Conservation (phyloP, 2,888 invertebrate species). For the Aspidapion aeneum region DNA sequence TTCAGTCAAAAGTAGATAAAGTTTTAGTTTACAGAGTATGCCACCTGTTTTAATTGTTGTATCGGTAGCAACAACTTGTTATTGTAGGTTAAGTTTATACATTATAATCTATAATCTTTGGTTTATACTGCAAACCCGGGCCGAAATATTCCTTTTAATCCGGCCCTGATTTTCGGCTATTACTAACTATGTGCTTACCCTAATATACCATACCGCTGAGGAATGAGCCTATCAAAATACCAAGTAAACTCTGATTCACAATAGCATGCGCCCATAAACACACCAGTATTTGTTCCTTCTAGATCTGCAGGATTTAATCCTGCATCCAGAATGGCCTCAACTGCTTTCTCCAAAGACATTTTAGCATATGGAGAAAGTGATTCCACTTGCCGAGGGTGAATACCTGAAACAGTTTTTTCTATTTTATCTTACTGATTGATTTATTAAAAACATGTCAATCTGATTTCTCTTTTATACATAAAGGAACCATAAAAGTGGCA, state of each 20-base stretch:
- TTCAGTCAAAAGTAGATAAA: no score
- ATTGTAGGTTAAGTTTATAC: no score
- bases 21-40: no score
- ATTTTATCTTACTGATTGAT: background rate
- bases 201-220: conserved; percentile 1
- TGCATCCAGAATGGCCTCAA: conserved; percentile 60
- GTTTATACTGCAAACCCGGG: no score
- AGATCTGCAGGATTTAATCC: conserved; percentile 66
- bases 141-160: no score
- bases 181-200: conserved; percentile 15
- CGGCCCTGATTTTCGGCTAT: background rate
- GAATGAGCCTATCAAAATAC: conserved; percentile 57
- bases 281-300: conserved; percentile 71
- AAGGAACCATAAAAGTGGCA: no score
- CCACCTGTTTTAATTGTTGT: no score
- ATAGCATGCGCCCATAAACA: conserved; percentile 74
- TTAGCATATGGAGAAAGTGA: conserved; percentile 57
- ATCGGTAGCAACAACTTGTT: no score
- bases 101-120: no score
- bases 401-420: conserved; percentile 22
- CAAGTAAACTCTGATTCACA: conserved; percentile 74
- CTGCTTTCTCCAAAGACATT: conserved; percentile 56
- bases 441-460: conserved; percentile 1
- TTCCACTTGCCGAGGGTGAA: conserved; percentile 52
- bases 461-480: no score